Evolutionary conservation across 2,113 vertebrate species (phyloP).

Genomic region (Camelus bactrianus): DNA sequence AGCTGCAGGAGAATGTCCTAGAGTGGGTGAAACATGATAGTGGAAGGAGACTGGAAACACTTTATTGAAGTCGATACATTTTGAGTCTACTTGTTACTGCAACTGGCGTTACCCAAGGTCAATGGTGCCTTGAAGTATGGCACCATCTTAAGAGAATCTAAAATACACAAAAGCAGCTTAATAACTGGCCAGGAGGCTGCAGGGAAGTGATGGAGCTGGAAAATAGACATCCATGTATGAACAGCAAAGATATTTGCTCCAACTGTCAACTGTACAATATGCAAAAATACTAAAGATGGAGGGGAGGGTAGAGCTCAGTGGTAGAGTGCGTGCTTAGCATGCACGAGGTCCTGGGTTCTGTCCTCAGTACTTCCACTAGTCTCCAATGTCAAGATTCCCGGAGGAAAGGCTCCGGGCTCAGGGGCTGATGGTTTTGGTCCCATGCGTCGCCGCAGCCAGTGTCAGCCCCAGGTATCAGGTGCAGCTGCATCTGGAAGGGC

Average conservation of each 20-base stretch:
- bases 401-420: neutral
- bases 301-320: no score
- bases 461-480: accelerated
- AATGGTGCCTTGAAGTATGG: neutral
- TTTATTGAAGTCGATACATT: neutral
- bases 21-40: neutral
- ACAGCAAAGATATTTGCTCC: neutral
- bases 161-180: neutral
- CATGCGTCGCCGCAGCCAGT: accelerated
- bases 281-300: neutral
- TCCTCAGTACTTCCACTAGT: no score
- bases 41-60: neutral
- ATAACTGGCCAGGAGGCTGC: neutral
- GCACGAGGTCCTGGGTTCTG: no score
- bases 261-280: neutral
- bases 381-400: neutral
- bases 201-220: neutral
- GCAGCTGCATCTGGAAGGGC: neutral
- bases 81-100: neutral
- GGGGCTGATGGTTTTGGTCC: neutral
- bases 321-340: no score
- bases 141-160: neutral
- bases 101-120: neutral
- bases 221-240: neutral
- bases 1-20: no score